Evolutionary conservation across 2,888 invertebrate genomes (phyloP).

Genomic region (Drosophila gaucha): DNA sequence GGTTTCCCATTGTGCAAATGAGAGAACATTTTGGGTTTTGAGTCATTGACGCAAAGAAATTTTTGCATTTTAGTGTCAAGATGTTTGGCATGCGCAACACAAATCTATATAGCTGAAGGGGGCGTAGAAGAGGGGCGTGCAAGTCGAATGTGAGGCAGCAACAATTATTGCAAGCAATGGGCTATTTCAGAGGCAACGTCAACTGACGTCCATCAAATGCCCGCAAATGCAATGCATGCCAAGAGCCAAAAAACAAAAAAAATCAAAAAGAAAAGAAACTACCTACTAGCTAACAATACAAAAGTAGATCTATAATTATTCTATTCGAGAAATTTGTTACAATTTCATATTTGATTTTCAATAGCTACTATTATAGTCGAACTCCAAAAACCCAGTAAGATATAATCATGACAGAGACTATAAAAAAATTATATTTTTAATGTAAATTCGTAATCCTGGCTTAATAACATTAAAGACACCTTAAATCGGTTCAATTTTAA

Average conservation of each 20-base stretch:
- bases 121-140: constrained; percentile 1
- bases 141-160: constrained; percentile 66
- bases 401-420: too few relatives aligned
- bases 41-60: constrained; percentile 80
- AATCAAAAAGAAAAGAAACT: too few relatives aligned
- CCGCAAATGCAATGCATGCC: constrained; percentile 39
- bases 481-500: too few relatives aligned
- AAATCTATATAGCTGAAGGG: constrained; percentile 12
- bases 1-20: constrained; percentile 30
- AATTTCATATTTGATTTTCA: too few relatives aligned
- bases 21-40: constrained; percentile 64
- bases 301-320: background rate
- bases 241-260: constrained; percentile 18
- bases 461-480: too few relatives aligned
- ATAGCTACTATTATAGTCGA: too few relatives aligned
- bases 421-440: too few relatives aligned
- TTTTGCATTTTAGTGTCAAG: constrained; percentile 80
- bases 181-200: constrained; percentile 67
- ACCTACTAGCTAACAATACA: constrained; percentile 1
- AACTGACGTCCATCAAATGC: constrained; percentile 45
- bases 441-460: too few relatives aligned
- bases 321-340: background rate
- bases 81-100: constrained; percentile 53
- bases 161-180: constrained; percentile 80
- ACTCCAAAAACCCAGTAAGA: too few relatives aligned